A percentile compares a stretch with the other conserved stretches of the same genome.
These are phyloP conservation scores for Noctua janthina DNA, from an alignment of 2,888 invertebrate species.

Conservation along the genomic window DNA sequence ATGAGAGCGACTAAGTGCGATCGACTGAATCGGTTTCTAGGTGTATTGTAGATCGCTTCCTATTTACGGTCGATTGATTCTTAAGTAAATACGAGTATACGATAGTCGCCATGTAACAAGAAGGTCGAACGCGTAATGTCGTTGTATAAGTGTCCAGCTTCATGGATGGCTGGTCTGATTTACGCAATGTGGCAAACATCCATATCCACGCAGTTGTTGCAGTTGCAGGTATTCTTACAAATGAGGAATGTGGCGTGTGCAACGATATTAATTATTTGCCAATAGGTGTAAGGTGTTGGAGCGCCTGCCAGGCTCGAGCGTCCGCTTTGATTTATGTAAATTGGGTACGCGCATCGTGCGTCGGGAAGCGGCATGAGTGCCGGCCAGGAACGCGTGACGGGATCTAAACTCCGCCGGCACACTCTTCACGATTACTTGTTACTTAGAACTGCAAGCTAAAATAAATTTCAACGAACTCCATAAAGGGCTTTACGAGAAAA, in stretches of 20 bases:
- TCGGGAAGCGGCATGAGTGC: slow-evolving; percentile 68
- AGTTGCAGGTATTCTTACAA: slow-evolving; percentile 53
- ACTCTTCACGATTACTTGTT: slow-evolving; percentile 61
- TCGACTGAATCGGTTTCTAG: slow-evolving; percentile 70
- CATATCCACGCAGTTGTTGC: slow-evolving; percentile 40
- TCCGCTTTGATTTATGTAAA: slow-evolving; percentile 82
- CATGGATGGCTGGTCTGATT: slow-evolving; percentile 43
- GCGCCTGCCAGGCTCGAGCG: slow-evolving; percentile 68
- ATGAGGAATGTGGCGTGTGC: slow-evolving; percentile 56
- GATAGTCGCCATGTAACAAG: slow-evolving; percentile 56
- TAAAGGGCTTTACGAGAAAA: slow-evolving; percentile 46
- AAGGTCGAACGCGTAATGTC: slow-evolving; percentile 58
- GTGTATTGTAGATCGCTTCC: slow-evolving; percentile 68
- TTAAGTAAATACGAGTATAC: slow-evolving; percentile 54
- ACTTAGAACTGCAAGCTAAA: slow-evolving; percentile 55
- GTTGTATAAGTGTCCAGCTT: slow-evolving; percentile 62
- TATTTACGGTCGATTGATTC: slow-evolving; percentile 62
- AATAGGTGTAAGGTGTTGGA: slow-evolving; percentile 74
- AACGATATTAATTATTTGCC: slow-evolving; percentile 72
- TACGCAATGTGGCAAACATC: slow-evolving; percentile 46
- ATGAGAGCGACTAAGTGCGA: slow-evolving; percentile 76
- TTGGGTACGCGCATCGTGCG: slow-evolving; percentile 75
- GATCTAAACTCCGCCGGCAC: slow-evolving; percentile 60
- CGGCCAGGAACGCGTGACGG: slow-evolving; percentile 70
- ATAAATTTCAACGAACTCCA: slow-evolving; percentile 61